These are phyloP conservation scores for Mactromeris polynyma DNA, from an alignment of 2,888 invertebrate genomes.

Conservation along the genomic window DNA sequence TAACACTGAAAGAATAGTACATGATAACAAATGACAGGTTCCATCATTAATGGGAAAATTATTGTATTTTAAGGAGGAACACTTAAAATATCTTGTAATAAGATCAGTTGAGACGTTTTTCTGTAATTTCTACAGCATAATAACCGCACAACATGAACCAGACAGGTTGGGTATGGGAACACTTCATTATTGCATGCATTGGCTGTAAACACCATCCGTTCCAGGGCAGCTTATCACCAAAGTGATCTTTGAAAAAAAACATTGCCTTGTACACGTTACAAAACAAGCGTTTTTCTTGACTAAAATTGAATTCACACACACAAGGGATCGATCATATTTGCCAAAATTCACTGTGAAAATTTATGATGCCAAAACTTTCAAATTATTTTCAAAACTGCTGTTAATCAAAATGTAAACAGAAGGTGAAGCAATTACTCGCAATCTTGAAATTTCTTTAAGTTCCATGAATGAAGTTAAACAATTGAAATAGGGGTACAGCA, in stretches of 20 bases:
- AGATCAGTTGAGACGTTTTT: neutral
- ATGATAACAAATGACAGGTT: constrained; percentile 1
- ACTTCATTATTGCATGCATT: neutral
- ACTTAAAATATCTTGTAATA: constrained; percentile 4
- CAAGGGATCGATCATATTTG: neutral
- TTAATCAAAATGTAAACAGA: neutral
- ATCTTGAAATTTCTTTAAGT: neutral
- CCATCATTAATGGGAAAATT: neutral
- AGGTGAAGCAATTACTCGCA: neutral
- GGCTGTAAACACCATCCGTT: neutral
- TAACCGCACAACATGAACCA: neutral
- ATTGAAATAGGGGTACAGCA: neutral
- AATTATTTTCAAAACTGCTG: neutral
- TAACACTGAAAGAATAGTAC: neutral
- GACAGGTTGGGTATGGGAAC: neutral
- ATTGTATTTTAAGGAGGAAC: constrained; percentile 10
- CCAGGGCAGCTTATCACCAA: neutral
- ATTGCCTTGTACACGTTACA: neutral
- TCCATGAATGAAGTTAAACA: neutral
- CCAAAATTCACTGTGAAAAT: neutral
- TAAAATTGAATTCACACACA: constrained; percentile 5
- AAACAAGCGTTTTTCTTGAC: neutral
- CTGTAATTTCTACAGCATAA: neutral
- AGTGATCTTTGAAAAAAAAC: neutral
- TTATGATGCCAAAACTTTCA: neutral